These are phyloP conservation scores for Podabrus alpinus DNA, from an alignment of 2,888 invertebrate genomes.

Conservation along the genomic window DNA sequence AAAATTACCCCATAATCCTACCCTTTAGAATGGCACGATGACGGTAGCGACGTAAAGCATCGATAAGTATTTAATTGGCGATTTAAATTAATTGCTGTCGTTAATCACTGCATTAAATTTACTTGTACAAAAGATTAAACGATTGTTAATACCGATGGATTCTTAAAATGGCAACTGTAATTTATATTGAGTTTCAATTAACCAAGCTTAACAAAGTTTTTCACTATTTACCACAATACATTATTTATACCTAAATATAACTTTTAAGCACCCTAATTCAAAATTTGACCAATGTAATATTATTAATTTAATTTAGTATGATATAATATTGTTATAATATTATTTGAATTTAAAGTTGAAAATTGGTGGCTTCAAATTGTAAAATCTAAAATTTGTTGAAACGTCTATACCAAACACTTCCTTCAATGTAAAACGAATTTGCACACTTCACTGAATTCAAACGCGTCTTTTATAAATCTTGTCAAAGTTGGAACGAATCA, in stretches of 20 bases:
- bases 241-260: too few relatives aligned
- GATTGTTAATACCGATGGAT: slow-evolving; percentile 1
- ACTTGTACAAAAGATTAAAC: background rate
- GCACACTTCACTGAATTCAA: slow-evolving; percentile 9
- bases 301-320: background rate
- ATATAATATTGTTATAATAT: background rate
- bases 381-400: slow-evolving; percentile 2
- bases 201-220: background rate
- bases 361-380: slow-evolving; percentile 1
- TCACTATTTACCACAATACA: background rate
- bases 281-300: background rate
- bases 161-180: background rate
- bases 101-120: slow-evolving; percentile 16
- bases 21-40: slow-evolving; percentile 14
- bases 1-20: slow-evolving; percentile 14
- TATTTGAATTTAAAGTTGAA: background rate
- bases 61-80: slow-evolving; percentile 29
- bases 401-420: slow-evolving; percentile 6
- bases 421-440: slow-evolving; percentile 8
- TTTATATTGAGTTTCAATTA: background rate
- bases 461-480: slow-evolving; percentile 1
- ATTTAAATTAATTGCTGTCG: slow-evolving; percentile 25
- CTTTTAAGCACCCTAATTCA: background rate
- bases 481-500: slow-evolving; percentile 12
- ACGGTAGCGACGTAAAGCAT: slow-evolving; percentile 22